Base-by-base conservation (phyloP, 2,113 vertebrate species). In the Dolichallabes microphthalmus region DNA sequence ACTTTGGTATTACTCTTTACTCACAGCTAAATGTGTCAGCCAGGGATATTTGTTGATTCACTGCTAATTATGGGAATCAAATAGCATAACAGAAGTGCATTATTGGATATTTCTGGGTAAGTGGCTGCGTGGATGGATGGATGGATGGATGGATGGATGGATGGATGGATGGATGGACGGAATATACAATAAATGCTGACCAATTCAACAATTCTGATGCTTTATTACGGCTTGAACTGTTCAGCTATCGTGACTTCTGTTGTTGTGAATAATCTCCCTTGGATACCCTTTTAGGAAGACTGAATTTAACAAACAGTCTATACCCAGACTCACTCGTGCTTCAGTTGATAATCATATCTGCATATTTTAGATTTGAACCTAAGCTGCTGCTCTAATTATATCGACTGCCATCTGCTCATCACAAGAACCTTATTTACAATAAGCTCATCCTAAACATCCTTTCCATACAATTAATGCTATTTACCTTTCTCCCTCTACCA, bases 1-100 rank as follows among this genome's bases (percentile, higher is more conserved):
- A 80, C 82, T 92, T 92, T 92, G 91, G 91, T 91, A 91, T 92
- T 93, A 92, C 93, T 92, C 88, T 93, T 93, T 92, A 92, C 76
- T 91, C 91, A 90, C 82, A 82, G 87, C 82, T 91, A 91, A 85
- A 74, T 73, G 91, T 90, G 90, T 90, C 87, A 89, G 75, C 85
- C 61, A 25, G 92, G 12, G 61, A 80, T 25, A n/a, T 79, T 10
- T 57, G 63, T 69, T 76, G 30, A 87, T 50, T 71, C 64, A 35
- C 22, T 52, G 86, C 89, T 93, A 92, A 93, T 93, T 92, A 94
- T 88, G 88, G 82, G 30, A 85, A 73, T 66, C 68, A 84, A 17
- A 80, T 15, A 74, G 58, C 30, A 64, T 8, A n/a, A 11, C 53
- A 50, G 22, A 22, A 82, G 52, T 39, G 39, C 39, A 15, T 27